Base-by-base conservation (phyloP, 2,113 vertebrate species). In the Rhinopomastus cyanomelas region DNA sequence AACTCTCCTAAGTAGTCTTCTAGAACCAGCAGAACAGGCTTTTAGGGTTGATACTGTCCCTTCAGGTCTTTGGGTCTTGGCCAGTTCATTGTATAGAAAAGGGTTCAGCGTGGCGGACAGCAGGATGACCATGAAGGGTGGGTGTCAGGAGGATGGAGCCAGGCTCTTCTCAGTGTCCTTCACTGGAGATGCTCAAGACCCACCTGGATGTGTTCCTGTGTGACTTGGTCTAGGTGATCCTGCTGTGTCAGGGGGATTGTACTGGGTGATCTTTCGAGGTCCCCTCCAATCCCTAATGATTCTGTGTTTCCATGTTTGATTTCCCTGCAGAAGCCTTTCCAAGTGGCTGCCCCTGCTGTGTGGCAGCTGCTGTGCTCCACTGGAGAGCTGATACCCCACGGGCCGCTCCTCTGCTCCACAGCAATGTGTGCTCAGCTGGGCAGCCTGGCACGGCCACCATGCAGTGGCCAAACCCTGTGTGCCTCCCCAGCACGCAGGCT, bases 391-490 rank as follows among this genome's bases (percentile, higher is more conserved):
- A 12, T 27, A 51, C 36, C 61, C 82, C 80, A 4, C 5, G 85
- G 85, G 89, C 62, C 52, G 76, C 71, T 82, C 56, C 8, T 49
- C 65, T 49, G 81, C 81, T 80, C 19, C 55, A 71, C 82, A 67
- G 57, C 67, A 60, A 20, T 6, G 44, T 2, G 2, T 16, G 53
- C 71, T 17, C 74, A 32, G 44, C 48, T 0, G 0, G 0, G 57
- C 78, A 15, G n/a, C 3, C 5, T 22, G 19, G 66, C 1, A 2
- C 2, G 52, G 60, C 22, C 6, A 1, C 52, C 3, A 15, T 3
- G 20, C 69, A 8, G 3, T 21, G 67, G 49, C 64, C 51, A n/a
- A n/a, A n/a, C 48, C 44, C 49, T 3, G 8, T 5, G 30, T 5
- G 36, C 26, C 6, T 36, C 25, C 48, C 16, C 46, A n/a, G 49